Conservation (phyloP, 2,113 vertebrate species). For the Setophaga kirtlandii region DNA sequence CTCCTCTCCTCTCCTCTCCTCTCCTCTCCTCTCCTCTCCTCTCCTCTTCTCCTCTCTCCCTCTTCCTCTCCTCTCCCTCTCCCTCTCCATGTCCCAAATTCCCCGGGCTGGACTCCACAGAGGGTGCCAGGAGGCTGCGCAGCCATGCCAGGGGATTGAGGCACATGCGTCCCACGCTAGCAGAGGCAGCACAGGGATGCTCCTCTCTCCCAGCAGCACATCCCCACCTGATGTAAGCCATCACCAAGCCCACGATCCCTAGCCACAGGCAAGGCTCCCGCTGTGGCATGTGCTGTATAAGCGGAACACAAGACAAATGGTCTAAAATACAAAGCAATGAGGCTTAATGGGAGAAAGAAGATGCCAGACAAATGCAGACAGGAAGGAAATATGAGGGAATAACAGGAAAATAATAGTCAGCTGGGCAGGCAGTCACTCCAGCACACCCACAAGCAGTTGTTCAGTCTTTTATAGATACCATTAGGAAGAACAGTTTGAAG, state of each 20-base stretch:
- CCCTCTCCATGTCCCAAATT: not conserved
- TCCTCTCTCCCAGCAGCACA: not conserved
- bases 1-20: not conserved
- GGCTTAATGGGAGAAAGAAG: not conserved
- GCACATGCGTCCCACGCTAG: fast-evolving
- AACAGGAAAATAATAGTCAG: conserved; percentile 7
- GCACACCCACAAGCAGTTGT: not conserved
- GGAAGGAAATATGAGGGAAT: not conserved
- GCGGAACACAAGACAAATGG: not conserved
- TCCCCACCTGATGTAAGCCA: not conserved
- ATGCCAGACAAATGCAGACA: not conserved
- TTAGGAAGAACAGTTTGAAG: conserved; percentile 9
- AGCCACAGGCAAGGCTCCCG: not conserved
- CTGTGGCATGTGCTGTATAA: not conserved
- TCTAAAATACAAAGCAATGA: not conserved
- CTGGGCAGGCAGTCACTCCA: not conserved
- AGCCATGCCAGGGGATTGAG: fast-evolving
- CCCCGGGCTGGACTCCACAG: not conserved
- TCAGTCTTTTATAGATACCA: not conserved
- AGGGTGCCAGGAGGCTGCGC: not conserved
- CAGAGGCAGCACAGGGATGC: not conserved
- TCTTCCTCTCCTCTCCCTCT: not conserved
- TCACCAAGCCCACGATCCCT: not conserved
- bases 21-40: too few relatives aligned
- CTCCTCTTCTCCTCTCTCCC: not conserved